Base-by-base conservation (phyloP, 2,888 invertebrate genomes). In the Parelbella ahira region DNA sequence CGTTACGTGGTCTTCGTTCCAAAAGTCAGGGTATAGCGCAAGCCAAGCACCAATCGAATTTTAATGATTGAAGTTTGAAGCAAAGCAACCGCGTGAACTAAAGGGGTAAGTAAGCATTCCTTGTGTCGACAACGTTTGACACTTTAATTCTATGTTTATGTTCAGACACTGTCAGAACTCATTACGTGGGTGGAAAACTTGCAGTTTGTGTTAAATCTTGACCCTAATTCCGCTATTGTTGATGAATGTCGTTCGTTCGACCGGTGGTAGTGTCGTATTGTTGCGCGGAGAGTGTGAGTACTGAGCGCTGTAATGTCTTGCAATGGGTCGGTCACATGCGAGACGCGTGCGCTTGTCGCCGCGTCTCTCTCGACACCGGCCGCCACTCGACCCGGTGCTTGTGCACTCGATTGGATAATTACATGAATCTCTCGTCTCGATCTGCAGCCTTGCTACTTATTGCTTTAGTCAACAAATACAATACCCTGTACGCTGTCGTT, bases 371-470 rank as follows among this genome's bases (percentile, higher is more conserved):
- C 41, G 34, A 10, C 44, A 38, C 25, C 23, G 13, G 13, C 8
- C 29, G 13, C 21, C 23, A 33, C 34, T 23, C 43, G 25, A 25
- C 5, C 59, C 68, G 54, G 81, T 81, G 67, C 79, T 68, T 57
- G 63, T 62, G 75, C 73, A 83, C 84, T 80, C 67, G 68, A 82
- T 82, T 83, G 76, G 57, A 81, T 81, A 78, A 84, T 84, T 69
- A 78, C 74, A 66, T 70, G 66, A 67, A 74, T 72, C 73, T 72
- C 73, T 72, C 59, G 66, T 60, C 62, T 64, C 60, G 56, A 58
- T 59, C 55, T 60, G 63, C 67, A 78, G 74, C 73, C 75, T 78
- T 76, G 76, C 64, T 67, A 21, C 37, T 43, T 46, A 55, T 60
- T 60, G 56, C 56, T 63, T 58, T 56, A 38, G 45, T 48, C 47